phyloP scores from a whole-genome alignment of 2,888 invertebrate genomes.

The Netelia melanura region DNA sequence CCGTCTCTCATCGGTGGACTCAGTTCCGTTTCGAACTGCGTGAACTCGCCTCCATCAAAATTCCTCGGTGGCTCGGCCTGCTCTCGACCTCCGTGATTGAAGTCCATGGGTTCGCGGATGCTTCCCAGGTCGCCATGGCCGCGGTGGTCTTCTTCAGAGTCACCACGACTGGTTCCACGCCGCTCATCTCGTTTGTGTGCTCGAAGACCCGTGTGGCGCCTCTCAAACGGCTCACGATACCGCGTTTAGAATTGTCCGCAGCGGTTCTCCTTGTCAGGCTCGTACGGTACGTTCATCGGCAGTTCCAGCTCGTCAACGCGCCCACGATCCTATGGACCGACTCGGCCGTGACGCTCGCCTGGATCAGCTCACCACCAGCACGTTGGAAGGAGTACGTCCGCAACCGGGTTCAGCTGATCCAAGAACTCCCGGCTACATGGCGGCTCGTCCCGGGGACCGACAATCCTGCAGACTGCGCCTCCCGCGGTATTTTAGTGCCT shows the following conservation, averaged over 20 bases:
- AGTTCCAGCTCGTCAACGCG: not conserved
- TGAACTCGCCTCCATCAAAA: slow-evolving; percentile 14
- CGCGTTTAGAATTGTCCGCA: slow-evolving; percentile 72
- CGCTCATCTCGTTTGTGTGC: slow-evolving; percentile 11
- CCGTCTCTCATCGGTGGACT: not conserved
- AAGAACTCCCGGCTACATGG: slow-evolving; percentile 59
- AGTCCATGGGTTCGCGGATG: slow-evolving; percentile 68
- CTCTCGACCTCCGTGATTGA: slow-evolving; percentile 35
- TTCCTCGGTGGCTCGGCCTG: slow-evolving; percentile 61
- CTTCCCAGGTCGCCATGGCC: slow-evolving; percentile 64
- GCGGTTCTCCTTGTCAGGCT: slow-evolving; percentile 63
- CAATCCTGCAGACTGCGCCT: slow-evolving; percentile 69
- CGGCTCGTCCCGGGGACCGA: slow-evolving; percentile 58
- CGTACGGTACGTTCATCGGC: not conserved
- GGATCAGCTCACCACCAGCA: slow-evolving; percentile 60
- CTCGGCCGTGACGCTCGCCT: slow-evolving; percentile 55
- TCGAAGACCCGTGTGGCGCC: slow-evolving; percentile 64
- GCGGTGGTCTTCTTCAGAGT: slow-evolving; percentile 49
- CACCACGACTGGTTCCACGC: not conserved
- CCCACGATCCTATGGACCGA: slow-evolving; percentile 65
- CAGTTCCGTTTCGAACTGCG: slow-evolving; percentile 46
- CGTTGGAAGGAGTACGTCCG: slow-evolving; percentile 68
- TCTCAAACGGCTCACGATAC: slow-evolving; percentile 67
- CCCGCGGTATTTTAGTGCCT: slow-evolving; percentile 54
- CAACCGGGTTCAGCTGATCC: slow-evolving; percentile 64